Percentiles rank a stretch among this genome's conserved stretches.
phyloP scores from a whole-genome alignment of 1,140 invertebrate genomes.

The Heliconius himera region DNA sequence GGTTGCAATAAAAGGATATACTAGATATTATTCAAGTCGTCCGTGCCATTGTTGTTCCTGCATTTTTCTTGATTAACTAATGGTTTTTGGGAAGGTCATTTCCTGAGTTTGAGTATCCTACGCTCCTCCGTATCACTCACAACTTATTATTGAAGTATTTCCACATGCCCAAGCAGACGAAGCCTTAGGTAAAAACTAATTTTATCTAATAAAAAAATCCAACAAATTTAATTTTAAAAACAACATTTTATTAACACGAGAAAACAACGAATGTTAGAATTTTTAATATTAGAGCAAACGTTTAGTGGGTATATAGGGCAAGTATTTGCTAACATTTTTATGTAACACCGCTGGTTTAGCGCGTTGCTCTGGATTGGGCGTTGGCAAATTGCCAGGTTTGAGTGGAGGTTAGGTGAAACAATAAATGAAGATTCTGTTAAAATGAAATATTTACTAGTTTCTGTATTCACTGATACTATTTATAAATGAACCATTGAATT shows the following conservation, averaged over 20 bases:
- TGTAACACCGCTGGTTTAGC: constrained; percentile 2
- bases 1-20: too few relatives aligned
- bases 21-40: too few relatives aligned
- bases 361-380: constrained; percentile 4
- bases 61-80: too few relatives aligned
- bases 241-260: not conserved
- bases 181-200: not conserved
- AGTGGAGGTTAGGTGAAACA: not conserved
- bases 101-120: too few relatives aligned
- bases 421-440: not conserved
- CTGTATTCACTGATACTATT: not conserved
- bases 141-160: not conserved
- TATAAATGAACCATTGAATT: not conserved
- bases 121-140: too few relatives aligned
- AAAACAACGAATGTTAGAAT: not conserved
- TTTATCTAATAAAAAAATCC: not conserved
- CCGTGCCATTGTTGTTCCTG: too few relatives aligned
- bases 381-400: constrained; percentile 8
- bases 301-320: constrained; percentile 1
- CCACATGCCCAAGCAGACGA: too few relatives aligned
- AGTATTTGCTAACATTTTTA: constrained; percentile 13
- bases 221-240: not conserved
- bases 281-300: not conserved
- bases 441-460: constrained; percentile 1
- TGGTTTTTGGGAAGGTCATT: too few relatives aligned